These are phyloP conservation scores for Mya arenaria DNA, from an alignment of 1,140 invertebrate species.

Conservation along the genomic window DNA sequence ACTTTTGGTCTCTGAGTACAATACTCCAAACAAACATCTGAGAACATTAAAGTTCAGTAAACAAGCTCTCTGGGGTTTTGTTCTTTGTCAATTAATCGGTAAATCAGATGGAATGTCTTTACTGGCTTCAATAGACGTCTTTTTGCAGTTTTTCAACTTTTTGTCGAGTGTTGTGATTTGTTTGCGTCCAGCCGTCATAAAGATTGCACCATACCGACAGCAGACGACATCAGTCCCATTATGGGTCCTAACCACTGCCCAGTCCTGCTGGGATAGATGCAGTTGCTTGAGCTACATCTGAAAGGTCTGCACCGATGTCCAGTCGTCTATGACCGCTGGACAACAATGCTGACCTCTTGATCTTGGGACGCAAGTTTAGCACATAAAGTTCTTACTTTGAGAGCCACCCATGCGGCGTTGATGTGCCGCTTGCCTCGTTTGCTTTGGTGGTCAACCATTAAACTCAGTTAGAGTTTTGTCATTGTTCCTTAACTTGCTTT, in stretches of 20 bases:
- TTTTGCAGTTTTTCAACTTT: conserved; percentile 45
- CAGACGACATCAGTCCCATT: background rate
- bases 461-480: conserved; percentile 19
- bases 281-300: conserved; percentile 41
- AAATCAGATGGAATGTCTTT: conserved; percentile 50
- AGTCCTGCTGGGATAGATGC: conserved; percentile 42
- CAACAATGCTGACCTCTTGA: conserved; percentile 53
- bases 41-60: background rate
- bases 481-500: conserved; percentile 36
- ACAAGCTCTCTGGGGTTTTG: conserved; percentile 24
- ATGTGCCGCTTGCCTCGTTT: background rate
- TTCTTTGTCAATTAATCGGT: conserved; percentile 54
- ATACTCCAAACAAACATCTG: background rate
- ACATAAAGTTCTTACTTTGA: conserved; percentile 46
- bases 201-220: conserved; percentile 1
- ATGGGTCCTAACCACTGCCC: background rate
- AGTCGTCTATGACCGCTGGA: conserved; percentile 32
- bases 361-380: conserved; percentile 46
- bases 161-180: conserved; percentile 17
- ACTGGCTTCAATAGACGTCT: conserved; percentile 34
- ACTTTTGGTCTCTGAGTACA: background rate
- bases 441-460: conserved; percentile 43
- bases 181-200: background rate
- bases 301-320: background rate
- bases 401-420: conserved; percentile 11